Conservation (phyloP, 2,113 vertebrate species). For the Rafetus swinhoei region DNA sequence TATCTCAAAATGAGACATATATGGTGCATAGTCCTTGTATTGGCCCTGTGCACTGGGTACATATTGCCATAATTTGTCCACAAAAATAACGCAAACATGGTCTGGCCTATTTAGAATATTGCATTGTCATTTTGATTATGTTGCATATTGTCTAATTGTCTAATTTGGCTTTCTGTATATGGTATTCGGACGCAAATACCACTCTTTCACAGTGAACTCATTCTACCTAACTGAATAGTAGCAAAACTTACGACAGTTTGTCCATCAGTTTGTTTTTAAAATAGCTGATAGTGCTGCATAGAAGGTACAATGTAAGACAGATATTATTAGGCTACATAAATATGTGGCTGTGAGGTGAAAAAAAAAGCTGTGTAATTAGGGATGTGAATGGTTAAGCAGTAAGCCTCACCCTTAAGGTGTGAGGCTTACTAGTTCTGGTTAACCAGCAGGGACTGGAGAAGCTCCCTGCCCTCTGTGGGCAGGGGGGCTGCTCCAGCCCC, state of each 20-base stretch:
- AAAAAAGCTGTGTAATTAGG: background rate
- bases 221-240: background rate
- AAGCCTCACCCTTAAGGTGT: too few species aligned
- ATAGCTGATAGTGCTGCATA: background rate
- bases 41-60: background rate
- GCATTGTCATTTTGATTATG: background rate
- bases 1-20: background rate
- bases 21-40: background rate
- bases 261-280: rapidly evolving
- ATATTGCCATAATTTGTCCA: background rate
- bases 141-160: background rate
- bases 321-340: background rate
- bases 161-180: background rate
- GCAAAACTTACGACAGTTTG: background rate
- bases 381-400: too few species aligned
- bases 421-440: too few species aligned
- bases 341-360: background rate
- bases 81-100: background rate
- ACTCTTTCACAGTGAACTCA: background rate
- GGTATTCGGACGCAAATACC: background rate
- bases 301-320: background rate
- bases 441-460: too few species aligned
- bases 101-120: background rate
- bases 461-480: too few species aligned
- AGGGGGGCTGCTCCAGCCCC: too few species aligned